Evolutionary conservation across 2,797 vertebrate genomes (phyloP).

Genomic region (Lagodon rhomboides): DNA sequence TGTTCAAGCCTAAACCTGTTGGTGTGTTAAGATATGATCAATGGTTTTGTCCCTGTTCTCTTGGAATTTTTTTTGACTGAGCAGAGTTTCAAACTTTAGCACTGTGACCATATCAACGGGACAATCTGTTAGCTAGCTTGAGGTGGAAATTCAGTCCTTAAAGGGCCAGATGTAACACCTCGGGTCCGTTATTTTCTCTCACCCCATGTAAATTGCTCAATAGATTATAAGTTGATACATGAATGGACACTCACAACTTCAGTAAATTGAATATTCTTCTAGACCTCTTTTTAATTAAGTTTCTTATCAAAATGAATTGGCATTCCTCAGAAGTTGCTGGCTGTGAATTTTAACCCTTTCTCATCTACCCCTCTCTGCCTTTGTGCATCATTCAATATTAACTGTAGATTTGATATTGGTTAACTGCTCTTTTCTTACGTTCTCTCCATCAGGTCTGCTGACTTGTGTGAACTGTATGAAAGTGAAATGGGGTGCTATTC

Average conservation of each 20-base stretch:
- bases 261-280: neutral
- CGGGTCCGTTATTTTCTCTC: neutral
- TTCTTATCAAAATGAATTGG: neutral
- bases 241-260: too few relatives aligned
- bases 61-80: neutral
- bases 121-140: neutral
- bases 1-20: conserved; percentile 2
- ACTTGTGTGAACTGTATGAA: conserved; percentile 89
- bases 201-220: neutral
- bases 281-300: neutral
- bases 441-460: conserved; percentile 79
- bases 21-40: neutral
- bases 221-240: neutral
- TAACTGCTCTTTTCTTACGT: neutral
- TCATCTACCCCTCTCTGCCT: neutral
- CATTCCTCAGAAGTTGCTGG: neutral
- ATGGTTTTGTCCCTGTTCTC: neutral
- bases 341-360: neutral
- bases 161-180: neutral
- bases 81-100: too few relatives aligned
- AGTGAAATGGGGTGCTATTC: conserved; percentile 90
- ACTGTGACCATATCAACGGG: neutral
- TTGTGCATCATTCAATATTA: neutral
- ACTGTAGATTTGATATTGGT: neutral
- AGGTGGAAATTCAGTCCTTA: neutral